Conservation (phyloP, 1,140 invertebrate species). For the Lepidotrigona ventralis region DNA sequence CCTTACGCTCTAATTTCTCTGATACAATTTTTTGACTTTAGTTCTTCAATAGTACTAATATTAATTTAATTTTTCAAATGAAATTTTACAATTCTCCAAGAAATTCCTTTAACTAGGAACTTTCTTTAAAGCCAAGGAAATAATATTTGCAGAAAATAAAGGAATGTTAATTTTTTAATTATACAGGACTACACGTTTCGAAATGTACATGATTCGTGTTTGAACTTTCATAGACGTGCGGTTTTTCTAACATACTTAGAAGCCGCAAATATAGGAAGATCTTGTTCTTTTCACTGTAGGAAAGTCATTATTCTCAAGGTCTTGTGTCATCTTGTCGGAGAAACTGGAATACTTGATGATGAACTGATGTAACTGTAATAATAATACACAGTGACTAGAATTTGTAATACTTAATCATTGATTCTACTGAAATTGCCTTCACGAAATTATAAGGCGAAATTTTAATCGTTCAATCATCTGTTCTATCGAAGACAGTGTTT, state of each 20-base stretch:
- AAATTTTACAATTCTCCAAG: too few relatives aligned
- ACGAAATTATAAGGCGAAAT: not conserved
- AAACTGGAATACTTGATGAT: not conserved
- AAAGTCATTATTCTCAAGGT: not conserved
- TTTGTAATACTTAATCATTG: not conserved
- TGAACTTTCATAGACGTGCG: not conserved
- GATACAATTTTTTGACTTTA: too few relatives aligned
- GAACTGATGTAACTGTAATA: not conserved
- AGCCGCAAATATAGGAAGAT: not conserved
- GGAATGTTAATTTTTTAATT: not conserved
- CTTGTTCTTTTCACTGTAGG: too few relatives aligned
- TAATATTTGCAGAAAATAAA: not conserved
- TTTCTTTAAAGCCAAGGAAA: not conserved
- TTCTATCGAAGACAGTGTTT: not conserved
- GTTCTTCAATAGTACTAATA: too few relatives aligned
- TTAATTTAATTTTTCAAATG: too few relatives aligned
- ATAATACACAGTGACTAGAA: too few relatives aligned
- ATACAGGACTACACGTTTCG: not conserved
- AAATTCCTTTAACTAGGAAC: not conserved
- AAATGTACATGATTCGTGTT: constrained; percentile 1
- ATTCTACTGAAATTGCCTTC: not conserved
- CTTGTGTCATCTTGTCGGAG: not conserved
- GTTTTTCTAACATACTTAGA: not conserved
- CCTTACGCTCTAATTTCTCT: too few relatives aligned
- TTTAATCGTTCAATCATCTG: not conserved